phyloP scores from a whole-genome alignment of 2,888 invertebrate genomes.

The Augochlorella aurata region DNA sequence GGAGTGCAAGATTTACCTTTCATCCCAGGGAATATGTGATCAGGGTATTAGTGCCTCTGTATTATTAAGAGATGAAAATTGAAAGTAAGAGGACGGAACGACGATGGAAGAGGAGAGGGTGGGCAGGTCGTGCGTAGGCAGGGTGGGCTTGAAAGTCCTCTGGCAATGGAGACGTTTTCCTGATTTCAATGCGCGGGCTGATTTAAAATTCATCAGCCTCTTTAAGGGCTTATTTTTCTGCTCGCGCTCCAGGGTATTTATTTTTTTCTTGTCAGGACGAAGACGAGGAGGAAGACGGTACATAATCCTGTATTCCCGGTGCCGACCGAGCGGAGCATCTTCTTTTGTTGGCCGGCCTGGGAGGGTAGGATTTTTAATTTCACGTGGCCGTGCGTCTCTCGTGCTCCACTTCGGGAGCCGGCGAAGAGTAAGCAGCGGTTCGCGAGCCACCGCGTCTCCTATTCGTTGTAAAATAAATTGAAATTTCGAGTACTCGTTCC shows the following conservation, averaged over 20 bases:
- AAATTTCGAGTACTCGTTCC: constrained; percentile 2
- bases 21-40: constrained; percentile 81
- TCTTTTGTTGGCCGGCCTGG: constrained; percentile 58
- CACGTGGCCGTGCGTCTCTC: constrained; percentile 52
- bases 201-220: constrained; percentile 82
- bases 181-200: constrained; percentile 80
- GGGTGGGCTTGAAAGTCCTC: constrained; percentile 75
- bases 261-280: constrained; percentile 69
- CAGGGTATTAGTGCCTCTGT: constrained; percentile 81
- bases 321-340: constrained; percentile 57
- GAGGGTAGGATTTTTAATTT: constrained; percentile 68
- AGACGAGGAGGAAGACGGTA: constrained; percentile 66
- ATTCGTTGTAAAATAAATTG: constrained; percentile 39
- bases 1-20: constrained; percentile 80
- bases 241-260: constrained; percentile 80
- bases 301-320: constrained; percentile 70
- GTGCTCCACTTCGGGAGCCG: not conserved
- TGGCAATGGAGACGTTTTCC: constrained; percentile 78
- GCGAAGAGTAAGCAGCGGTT: not conserved
- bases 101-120: constrained; percentile 38
- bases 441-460: not conserved
- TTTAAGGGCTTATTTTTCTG: constrained; percentile 82
- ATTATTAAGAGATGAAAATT: constrained; percentile 81
- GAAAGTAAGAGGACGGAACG: constrained; percentile 67
- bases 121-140: constrained; percentile 12